Evolutionary conservation across 1,140 invertebrate genomes (phyloP), one percentile per base, ranked within the genome.

Genomic region (Drosophila pachea): DNA sequence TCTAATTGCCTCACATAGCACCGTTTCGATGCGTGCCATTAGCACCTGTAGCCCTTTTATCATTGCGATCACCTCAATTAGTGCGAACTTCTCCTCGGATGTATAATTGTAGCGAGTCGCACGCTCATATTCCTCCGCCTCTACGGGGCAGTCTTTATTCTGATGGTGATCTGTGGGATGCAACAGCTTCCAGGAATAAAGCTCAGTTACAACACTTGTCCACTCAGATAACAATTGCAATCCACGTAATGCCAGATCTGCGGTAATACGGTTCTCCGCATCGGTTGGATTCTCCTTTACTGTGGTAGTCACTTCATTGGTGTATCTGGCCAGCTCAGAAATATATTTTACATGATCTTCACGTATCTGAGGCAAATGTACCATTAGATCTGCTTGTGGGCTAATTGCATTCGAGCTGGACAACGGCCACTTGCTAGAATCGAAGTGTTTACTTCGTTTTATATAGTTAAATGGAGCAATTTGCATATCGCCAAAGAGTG

Each of bases 71-170:
- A 99, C 96, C 91, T 99, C 98, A 74, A 99, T 98, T 40, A 99
- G 91, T 5, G 98, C 98, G 91, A 98, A 98, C 90, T 99, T 99
- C 91, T 99, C 99, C 86, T 98, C 97, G 29, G 96, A 95, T 7
- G 94, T 96, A 89, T 99, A 99, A 91, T 99, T 99, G 90, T 99
- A 99, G 16, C 97, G 92, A 0, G 98, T 99, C 0, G 98, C 97
- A 90, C 98, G 92, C 92, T 99, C 99, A 90, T 99, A 99, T 91
- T 99, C 98, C 91, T 99, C 98, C n/a, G 98, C 98, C 89, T 99
- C 97, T 14, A 93, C 92, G 0, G 98, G 98, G 88, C 98, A 99
- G 77, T 97, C 93, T 71, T 97, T 95, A 89, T 99, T 99, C 90
- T 96, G 95, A 90, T 98, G 96, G 89, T 98, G 97, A 91, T 99